Base-by-base conservation (phyloP, 2,888 invertebrate genomes). In the Chymomyza amoena region DNA sequence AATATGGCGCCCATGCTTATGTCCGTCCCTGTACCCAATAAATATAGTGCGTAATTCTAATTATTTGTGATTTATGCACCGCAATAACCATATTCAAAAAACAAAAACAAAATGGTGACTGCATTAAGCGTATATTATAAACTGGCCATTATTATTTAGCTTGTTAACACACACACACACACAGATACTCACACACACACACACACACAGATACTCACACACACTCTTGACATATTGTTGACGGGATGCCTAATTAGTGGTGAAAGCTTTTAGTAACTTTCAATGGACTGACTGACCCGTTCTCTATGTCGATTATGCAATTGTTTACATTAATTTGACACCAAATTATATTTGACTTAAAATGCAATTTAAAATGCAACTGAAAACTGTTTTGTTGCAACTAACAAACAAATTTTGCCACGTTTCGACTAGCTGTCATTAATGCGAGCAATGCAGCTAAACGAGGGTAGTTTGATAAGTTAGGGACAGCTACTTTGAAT, bases 311-410 rank as follows among this genome's bases (percentile, higher is more conserved):
- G 75, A 77, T 80, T 70, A 74, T 71, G 74, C 65, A 69, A 77
- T 75, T 84, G 87, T 86, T 81, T 84, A 84, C 84, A 84, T 78
- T 85, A 79, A 79, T 83, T 79, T 75, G 66, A 77, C 77, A 79
- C 60, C 64, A 79, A 79, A 77, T 79, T 79, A 74, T 70, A 79
- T 76, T 76, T 83, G 77, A 76, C 74, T 81, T 73, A 65, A 77
- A 86, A 73, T 83, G 80, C 78, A 86, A 68, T 25, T 57, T 20
- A 64, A 32, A 32, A 32, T 32, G 78, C 64, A 68, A 39, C 39
- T 32, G 32, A 32, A 32, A 32, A 32, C 5, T 32, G 32, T 32
- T 32, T 32, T 7, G 7, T 32, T 7, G 7, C 5, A 32, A 32
- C 32, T 32, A 32, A 32, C 32, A 32, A 32, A 32, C 32, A 32